Conservation (phyloP, 1,140 invertebrate species). For the Mesaphorura yosii region DNA sequence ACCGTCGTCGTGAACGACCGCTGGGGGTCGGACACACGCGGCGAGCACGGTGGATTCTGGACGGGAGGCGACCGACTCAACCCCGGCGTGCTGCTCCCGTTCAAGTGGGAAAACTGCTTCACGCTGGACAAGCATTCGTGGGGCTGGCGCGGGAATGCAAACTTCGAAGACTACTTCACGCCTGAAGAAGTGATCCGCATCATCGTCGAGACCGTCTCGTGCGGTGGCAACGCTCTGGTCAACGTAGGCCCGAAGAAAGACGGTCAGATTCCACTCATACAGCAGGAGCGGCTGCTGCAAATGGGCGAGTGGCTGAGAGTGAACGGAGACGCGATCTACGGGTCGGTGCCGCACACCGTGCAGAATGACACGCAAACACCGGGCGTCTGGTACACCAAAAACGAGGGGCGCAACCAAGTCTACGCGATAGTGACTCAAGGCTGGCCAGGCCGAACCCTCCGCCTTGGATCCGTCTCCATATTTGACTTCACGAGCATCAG, state of each 20-base stretch:
- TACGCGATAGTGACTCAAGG: background rate
- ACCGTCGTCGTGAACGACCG: constrained; percentile 47
- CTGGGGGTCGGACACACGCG: too few species aligned
- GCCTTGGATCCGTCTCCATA: background rate
- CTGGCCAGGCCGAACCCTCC: constrained; percentile 1
- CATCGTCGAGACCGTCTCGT: constrained; percentile 67
- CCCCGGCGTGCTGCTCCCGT: constrained; percentile 42
- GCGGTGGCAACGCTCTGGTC: too few species aligned
- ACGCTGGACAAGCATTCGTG: constrained; percentile 81
- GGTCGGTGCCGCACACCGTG: constrained; percentile 36
- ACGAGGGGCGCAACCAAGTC: background rate
- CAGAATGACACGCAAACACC: constrained; percentile 45
- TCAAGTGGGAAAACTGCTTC: too few species aligned
- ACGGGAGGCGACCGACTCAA: constrained; percentile 43
- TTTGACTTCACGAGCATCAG: background rate
- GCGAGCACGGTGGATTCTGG: constrained; percentile 45
- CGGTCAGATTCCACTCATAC: constrained; percentile 45
- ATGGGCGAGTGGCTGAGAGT: constrained; percentile 42
- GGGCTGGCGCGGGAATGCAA: constrained; percentile 68
- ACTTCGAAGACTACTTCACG: constrained; percentile 56
- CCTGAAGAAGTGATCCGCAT: constrained; percentile 57
- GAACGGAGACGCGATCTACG: constrained; percentile 49
- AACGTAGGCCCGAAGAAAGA: constrained; percentile 47
- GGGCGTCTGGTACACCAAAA: constrained; percentile 35
- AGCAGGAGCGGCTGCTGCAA: constrained; percentile 50